Evolutionary conservation across 2,797 vertebrate species (phyloP).

Genomic region (Clarias laeviceps): DNA sequence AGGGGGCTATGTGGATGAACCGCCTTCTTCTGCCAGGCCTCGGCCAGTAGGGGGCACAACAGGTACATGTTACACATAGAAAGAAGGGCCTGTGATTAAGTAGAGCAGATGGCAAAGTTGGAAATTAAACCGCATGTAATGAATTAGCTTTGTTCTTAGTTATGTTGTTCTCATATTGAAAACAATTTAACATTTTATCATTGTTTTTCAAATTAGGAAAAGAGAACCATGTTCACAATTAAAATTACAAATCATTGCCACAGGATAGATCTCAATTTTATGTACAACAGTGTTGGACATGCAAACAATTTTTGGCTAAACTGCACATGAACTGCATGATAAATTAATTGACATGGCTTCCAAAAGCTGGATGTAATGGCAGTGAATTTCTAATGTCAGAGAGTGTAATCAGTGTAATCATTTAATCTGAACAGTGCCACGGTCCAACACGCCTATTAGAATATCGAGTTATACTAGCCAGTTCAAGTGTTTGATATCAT

Average conservation of each 20-base stretch:
- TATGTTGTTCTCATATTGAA: background rate
- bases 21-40: constrained; percentile 86
- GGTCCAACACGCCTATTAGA: background rate
- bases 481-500: background rate
- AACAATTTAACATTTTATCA: background rate
- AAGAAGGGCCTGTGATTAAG: background rate
- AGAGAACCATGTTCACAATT: background rate
- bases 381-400: background rate
- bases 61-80: constrained; percentile 74
- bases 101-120: background rate
- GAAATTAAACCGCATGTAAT: background rate
- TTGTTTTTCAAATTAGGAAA: background rate
- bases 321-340: background rate
- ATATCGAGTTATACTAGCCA: background rate
- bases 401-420: background rate
- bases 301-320: background rate
- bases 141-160: background rate
- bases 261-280: background rate
- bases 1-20: constrained; percentile 83
- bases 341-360: background rate
- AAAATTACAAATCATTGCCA: background rate
- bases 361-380: background rate
- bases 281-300: background rate
- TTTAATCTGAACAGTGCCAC: background rate
- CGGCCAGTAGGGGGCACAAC: constrained; percentile 90